phyloP scores from a whole-genome alignment of 2,113 vertebrate genomes.

The Ascaphus truei region DNA sequence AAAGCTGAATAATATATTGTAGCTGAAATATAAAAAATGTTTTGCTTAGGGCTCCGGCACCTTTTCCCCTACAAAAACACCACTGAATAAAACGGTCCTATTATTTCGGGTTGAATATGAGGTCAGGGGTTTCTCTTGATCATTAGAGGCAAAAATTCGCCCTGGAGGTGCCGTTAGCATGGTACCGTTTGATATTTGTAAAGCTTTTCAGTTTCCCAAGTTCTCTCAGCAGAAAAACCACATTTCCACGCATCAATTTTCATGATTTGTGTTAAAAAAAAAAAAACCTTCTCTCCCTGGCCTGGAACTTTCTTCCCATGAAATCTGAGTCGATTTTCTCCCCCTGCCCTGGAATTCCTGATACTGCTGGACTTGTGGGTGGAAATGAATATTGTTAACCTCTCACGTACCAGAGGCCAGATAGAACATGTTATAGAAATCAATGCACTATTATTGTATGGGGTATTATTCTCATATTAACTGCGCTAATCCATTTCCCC shows the following conservation, averaged over 20 bases:
- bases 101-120: neutral
- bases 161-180: neutral
- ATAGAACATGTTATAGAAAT: too few relatives aligned
- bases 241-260: conserved; percentile 31
- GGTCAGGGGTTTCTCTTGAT: neutral
- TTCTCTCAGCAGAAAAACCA: conserved; percentile 1
- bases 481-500: too few relatives aligned
- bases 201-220: neutral
- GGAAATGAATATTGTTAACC: conserved; percentile 1
- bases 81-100: neutral
- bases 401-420: neutral
- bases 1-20: too few relatives aligned
- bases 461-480: too few relatives aligned
- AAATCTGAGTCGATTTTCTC: conserved; percentile 5
- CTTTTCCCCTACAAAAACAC: too few relatives aligned
- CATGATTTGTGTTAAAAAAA: conserved; percentile 32
- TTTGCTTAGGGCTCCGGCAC: too few relatives aligned
- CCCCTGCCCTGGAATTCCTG: conserved; percentile 24
- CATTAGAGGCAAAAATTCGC: neutral
- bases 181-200: neutral
- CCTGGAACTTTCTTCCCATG: conserved; percentile 11
- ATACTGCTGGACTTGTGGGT: neutral
- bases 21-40: too few relatives aligned
- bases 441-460: too few relatives aligned
- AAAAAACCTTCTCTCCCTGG: neutral